A percentile compares a stretch with the other conserved stretches of the same genome.
Conservation (phyloP, 2,888 invertebrate species). For the Desoria tigrina region DNA sequence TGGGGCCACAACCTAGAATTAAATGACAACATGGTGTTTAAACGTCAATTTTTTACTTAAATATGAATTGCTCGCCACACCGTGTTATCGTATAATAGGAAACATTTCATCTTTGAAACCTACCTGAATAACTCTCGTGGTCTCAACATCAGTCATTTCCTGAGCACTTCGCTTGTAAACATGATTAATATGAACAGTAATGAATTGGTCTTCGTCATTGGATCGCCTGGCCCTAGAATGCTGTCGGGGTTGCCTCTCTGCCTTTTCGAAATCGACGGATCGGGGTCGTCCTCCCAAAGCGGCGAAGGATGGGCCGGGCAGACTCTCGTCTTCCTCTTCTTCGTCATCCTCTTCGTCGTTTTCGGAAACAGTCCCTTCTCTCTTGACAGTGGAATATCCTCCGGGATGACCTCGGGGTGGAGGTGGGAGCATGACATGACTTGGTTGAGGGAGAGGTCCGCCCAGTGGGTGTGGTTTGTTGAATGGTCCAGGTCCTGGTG, state of each 20-base stretch:
- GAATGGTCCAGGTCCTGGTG: conserved; percentile 38
- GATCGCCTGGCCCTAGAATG: conserved; percentile 70
- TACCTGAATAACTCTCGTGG: conserved; percentile 57
- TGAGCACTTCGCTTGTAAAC: conserved; percentile 83
- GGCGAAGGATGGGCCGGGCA: conserved; percentile 60
- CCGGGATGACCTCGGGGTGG: conserved; percentile 74
- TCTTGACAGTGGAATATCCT: conserved; percentile 78
- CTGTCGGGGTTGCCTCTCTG: conserved; percentile 65
- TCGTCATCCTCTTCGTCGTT: conserved; percentile 52
- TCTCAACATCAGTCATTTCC: conserved; percentile 68
- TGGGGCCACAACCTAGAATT: conserved; percentile 57
- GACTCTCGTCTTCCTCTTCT: conserved; percentile 42
- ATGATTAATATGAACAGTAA: conserved; percentile 60
- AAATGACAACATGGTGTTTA: background rate
- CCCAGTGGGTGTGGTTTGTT: conserved; percentile 42
- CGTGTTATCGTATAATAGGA: too few relatives aligned
- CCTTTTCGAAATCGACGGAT: conserved; percentile 80
- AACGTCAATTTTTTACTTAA: background rate
- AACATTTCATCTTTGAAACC: background rate
- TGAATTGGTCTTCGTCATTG: conserved; percentile 60
- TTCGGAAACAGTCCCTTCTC: conserved; percentile 63
- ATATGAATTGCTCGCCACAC: too few relatives aligned
- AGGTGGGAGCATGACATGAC: conserved; percentile 76
- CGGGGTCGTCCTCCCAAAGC: conserved; percentile 77
- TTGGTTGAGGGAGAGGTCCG: conserved; percentile 62